phyloP scores from a whole-genome alignment of 1,140 invertebrate genomes.

The Bursaphelenchus mucronatus region DNA sequence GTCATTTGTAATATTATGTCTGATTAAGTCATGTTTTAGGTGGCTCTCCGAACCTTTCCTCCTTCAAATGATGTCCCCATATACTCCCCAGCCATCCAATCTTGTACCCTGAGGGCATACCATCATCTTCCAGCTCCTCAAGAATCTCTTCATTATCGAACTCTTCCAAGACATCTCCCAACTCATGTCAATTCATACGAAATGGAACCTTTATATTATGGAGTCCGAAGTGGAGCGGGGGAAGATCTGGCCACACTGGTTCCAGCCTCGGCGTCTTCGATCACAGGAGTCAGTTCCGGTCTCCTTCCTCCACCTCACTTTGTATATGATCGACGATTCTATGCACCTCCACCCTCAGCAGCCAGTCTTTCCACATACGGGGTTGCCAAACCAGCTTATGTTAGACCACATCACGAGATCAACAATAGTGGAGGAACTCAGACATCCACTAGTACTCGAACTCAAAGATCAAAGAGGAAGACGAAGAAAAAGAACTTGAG shows the following conservation, averaged over 20 bases:
- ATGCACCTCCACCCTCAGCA: conserved; percentile 28
- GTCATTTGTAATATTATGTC: no score
- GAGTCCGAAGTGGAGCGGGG: conserved; percentile 11
- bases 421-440: no score
- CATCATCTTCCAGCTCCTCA: not conserved
- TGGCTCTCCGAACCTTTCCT: no score
- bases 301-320: conserved; percentile 2
- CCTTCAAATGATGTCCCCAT: not conserved
- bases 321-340: conserved; percentile 8
- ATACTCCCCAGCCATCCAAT: not conserved
- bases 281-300: conserved; percentile 1
- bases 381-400: conserved; percentile 20
- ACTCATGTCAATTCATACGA: not conserved
- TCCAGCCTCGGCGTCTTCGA: not conserved
- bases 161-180: conserved; percentile 2
- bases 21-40: no score
- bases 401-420: not conserved
- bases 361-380: conserved; percentile 33
- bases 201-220: not conserved
- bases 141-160: not conserved
- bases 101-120: not conserved
- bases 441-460: no score
- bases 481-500: no score
- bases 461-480: no score
- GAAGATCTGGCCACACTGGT: conserved; percentile 13